Conservation (phyloP, 1,140 invertebrate genomes). For the Papilio polytes region DNA sequence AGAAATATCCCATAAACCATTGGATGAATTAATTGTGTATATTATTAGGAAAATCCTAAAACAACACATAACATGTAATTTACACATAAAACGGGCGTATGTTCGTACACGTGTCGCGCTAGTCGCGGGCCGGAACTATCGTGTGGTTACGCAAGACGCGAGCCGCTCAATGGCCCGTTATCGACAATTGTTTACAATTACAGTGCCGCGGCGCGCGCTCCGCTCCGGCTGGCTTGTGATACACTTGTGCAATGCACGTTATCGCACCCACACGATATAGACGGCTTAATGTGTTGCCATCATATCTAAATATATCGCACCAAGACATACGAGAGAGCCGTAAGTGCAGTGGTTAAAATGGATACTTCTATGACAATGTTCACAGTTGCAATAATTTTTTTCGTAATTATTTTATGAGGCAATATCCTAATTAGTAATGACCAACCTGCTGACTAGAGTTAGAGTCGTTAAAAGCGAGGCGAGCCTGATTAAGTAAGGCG, state of each 20-base stretch:
- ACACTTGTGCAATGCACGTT: slow-evolving; percentile 17
- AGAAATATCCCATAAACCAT: background rate
- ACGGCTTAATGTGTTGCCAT: slow-evolving; percentile 8
- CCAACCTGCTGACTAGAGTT: too few relatives aligned
- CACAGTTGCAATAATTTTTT: too few relatives aligned
- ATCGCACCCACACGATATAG: background rate
- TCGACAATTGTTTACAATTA: slow-evolving; percentile 34
- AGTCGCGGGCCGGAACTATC: slow-evolving; percentile 21
- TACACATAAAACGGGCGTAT: background rate
- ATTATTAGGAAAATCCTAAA: background rate
- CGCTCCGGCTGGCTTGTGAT: background rate
- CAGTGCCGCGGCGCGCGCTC: background rate
- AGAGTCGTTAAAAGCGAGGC: too few relatives aligned
- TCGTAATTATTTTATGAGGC: too few relatives aligned
- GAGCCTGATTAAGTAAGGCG: background rate
- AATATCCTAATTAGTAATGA: too few relatives aligned
- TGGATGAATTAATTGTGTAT: background rate
- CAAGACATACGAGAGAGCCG: background rate
- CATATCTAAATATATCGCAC: background rate
- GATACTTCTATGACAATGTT: background rate
- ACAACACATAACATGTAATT: background rate
- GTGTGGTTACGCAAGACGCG: slow-evolving; percentile 19
- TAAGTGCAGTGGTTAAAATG: background rate
- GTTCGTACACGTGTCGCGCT: background rate
- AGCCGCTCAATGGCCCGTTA: slow-evolving; percentile 26